phyloP scores from a whole-genome alignment of 1,140 invertebrate species.

The Leptinotarsa undecemlineata region DNA sequence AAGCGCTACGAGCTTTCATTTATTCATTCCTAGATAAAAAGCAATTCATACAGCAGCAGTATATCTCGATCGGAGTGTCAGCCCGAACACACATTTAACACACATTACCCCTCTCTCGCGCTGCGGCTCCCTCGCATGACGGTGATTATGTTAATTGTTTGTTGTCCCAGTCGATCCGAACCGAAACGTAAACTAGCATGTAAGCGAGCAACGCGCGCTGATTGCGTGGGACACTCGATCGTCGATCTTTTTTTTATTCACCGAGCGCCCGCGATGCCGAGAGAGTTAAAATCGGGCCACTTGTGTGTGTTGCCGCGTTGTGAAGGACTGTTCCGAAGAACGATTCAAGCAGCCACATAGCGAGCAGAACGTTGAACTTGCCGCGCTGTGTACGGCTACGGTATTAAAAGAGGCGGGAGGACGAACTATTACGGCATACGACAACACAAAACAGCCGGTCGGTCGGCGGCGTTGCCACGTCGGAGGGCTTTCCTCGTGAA shows the following conservation, averaged over 20 bases:
- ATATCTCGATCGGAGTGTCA: slow-evolving; percentile 5
- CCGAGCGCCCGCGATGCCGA: slow-evolving; percentile 23
- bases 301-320: slow-evolving; percentile 25
- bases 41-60: neutral
- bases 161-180: slow-evolving; percentile 26
- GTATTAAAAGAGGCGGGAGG: slow-evolving; percentile 28
- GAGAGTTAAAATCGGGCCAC: slow-evolving; percentile 30
- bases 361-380: slow-evolving; percentile 43
- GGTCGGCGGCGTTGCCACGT: slow-evolving; percentile 25
- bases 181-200: slow-evolving; percentile 25
- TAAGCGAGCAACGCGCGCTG: slow-evolving; percentile 27
- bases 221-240: slow-evolving; percentile 29
- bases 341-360: slow-evolving; percentile 41
- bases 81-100: slow-evolving; percentile 18
- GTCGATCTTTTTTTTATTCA: slow-evolving; percentile 15
- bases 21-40: neutral
- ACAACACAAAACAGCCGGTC: slow-evolving; percentile 27
- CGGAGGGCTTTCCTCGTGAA: slow-evolving; percentile 15
- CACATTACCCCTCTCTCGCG: slow-evolving; percentile 16
- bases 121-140: slow-evolving; percentile 6
- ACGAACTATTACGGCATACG: slow-evolving; percentile 29
- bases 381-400: slow-evolving; percentile 20
- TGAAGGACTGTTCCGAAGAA: slow-evolving; percentile 33
- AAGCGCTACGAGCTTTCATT: neutral
- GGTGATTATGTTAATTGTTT: slow-evolving; percentile 29